These are phyloP conservation scores for Oxycera nigricornis DNA, from an alignment of 2,888 invertebrate species.

Conservation along the genomic window DNA sequence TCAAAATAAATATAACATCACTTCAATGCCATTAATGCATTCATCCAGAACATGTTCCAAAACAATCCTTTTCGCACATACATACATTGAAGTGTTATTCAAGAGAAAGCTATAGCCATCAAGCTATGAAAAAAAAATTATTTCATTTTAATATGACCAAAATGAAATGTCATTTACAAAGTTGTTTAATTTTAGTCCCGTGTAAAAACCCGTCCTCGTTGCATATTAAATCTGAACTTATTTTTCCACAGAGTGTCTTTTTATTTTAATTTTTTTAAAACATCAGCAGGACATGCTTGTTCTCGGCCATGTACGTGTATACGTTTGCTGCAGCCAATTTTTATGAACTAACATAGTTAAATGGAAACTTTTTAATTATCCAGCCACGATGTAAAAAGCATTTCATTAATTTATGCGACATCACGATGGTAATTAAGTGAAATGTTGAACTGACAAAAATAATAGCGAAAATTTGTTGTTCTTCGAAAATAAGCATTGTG, in stretches of 20 bases:
- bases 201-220: too few relatives aligned
- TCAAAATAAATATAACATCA: too few relatives aligned
- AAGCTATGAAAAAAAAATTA: too few relatives aligned
- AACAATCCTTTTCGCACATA: too few relatives aligned
- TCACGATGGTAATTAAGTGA: constrained; percentile 6
- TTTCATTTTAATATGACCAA: not conserved
- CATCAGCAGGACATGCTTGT: not conserved
- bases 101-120: too few relatives aligned
- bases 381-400: not conserved
- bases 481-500: not conserved
- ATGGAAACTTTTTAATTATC: constrained; percentile 8
- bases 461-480: not conserved
- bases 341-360: not conserved
- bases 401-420: constrained; percentile 21
- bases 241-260: not conserved
- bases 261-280: not conserved
- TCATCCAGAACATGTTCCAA: too few relatives aligned
- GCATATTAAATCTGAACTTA: not conserved
- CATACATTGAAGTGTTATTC: too few relatives aligned
- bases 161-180: not conserved
- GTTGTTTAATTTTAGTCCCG: not conserved
- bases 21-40: too few relatives aligned
- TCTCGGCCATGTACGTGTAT: not conserved
- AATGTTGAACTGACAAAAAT: not conserved
- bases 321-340: not conserved